Conservation (phyloP, 1,140 invertebrate genomes). For the Dendroctonus valens region DNA sequence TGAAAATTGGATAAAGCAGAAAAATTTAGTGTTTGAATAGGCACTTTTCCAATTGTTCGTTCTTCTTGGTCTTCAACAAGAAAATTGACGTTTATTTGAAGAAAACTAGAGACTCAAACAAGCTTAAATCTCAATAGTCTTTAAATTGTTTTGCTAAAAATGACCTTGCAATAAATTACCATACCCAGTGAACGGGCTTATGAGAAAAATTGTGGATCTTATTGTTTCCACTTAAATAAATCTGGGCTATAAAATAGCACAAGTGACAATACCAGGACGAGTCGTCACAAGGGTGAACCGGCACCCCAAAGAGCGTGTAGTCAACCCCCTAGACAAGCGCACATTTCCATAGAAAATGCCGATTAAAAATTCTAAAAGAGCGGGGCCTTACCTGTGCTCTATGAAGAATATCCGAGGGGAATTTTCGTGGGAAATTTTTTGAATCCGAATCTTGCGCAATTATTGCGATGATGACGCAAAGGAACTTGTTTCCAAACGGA, state of each 20-base stretch:
- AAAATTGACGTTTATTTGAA: too few relatives aligned
- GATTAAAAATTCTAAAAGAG: slow-evolving; percentile 15
- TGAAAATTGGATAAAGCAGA: too few relatives aligned
- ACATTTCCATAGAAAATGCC: slow-evolving; percentile 18
- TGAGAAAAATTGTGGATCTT: too few relatives aligned
- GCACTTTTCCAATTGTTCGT: too few relatives aligned
- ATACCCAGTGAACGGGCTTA: too few relatives aligned
- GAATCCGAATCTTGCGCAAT: slow-evolving; percentile 11
- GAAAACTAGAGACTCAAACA: too few relatives aligned
- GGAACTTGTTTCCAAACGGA: slow-evolving; percentile 11
- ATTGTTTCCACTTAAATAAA: slow-evolving; percentile 1
- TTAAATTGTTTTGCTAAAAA: too few relatives aligned
- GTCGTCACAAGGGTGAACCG: slow-evolving; percentile 9
- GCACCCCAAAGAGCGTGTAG: slow-evolving; percentile 11
- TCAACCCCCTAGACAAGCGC: slow-evolving; percentile 12
- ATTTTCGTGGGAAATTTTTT: slow-evolving; percentile 21
- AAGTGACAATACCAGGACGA: slow-evolving; percentile 18
- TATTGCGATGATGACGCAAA: slow-evolving; percentile 14
- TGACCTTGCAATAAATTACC: too few relatives aligned
- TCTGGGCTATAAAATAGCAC: slow-evolving; percentile 10
- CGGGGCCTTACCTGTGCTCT: slow-evolving; percentile 17
- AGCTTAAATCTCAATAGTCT: too few relatives aligned
- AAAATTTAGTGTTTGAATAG: too few relatives aligned
- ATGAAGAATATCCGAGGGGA: slow-evolving; percentile 9
- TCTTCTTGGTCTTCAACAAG: too few relatives aligned